Base-by-base conservation (phyloP, 1,140 invertebrate genomes). In the Tribolium castaneum region DNA sequence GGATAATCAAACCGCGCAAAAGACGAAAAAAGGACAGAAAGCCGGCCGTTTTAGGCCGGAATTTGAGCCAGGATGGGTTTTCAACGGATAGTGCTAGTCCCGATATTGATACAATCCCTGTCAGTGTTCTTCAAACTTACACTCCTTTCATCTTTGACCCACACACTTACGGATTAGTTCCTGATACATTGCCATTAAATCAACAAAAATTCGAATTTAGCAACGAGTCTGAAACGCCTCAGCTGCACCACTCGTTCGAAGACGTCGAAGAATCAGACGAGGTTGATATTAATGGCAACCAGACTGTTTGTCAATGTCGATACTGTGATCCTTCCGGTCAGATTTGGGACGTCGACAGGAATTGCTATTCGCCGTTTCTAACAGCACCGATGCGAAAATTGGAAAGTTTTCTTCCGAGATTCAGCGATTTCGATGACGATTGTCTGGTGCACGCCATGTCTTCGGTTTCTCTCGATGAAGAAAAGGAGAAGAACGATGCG, bases 1-100 rank as follows among this genome's bases (percentile, higher is more conserved):
- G 95, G 52, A 95, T 96, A 66, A 96, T 96, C 82, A 97, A 97
- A 86, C 95, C 95, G 0, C 88, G 95, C 7, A 97, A 97, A 85
- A 90, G 95, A 13, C 91, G 95, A 83, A 97, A 97, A 91, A 96
- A 96, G 86, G 95, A 96, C 82, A 89, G 94, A 70, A 95, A 95
- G 85, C 92, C 93, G 14, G 88, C 86, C 2, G 73, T 70, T 72
- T 78, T 77, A 81, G 80, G 81, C 75, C 80, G 66, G 72, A 6
- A 85, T 87, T 79, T 84, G 82, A 82, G 81, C 84, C 80, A 83
- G 82, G 54, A 86, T 87, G 52, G 84, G 82, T 76, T 88, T 86
- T 84, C 86, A 82, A 82, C 86, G 85, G 80, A 84, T 85, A 80
- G 86, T 86, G 45, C 81, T 86, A 84, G 88, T 86, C 78, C 88